Evolutionary conservation across 2,113 vertebrate species (phyloP).

Genomic region (Erythrocercus mccallii): DNA sequence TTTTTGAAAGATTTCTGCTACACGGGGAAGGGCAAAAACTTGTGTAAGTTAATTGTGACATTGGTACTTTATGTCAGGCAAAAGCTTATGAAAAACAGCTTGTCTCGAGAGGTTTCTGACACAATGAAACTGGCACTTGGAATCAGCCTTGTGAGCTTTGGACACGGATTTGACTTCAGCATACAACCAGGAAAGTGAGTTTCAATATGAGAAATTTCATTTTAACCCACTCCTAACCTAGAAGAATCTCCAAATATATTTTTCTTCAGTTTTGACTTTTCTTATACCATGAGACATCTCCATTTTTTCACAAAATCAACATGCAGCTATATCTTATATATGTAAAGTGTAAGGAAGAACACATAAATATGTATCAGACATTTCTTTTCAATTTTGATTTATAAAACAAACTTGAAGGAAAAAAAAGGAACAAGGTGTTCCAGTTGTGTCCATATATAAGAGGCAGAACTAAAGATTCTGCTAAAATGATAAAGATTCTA

Average conservation of each 20-base stretch:
- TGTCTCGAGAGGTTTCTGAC: background rate
- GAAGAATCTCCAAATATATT: background rate
- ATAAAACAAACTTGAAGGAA: background rate
- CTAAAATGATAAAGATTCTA: no score
- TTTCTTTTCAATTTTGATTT: background rate
- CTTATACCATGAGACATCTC: background rate
- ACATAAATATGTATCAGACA: background rate
- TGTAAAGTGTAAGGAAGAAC: background rate
- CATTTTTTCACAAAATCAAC: background rate
- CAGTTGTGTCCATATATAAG: background rate
- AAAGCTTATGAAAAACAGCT: background rate
- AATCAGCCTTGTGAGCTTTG: rapidly evolving
- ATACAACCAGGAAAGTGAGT: background rate
- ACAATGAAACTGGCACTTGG: background rate
- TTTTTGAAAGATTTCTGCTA: background rate
- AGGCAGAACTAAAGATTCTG: background rate
- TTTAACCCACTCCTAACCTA: background rate
- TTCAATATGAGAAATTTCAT: background rate
- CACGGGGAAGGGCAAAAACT: background rate
- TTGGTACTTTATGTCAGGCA: background rate
- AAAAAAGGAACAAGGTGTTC: background rate
- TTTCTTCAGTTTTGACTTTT: background rate
- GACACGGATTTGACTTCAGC: background rate
- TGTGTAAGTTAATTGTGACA: background rate
- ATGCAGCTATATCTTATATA: background rate